Percentiles rank a stretch among this genome's conserved stretches.
Conservation (phyloP, 2,113 vertebrate genomes). For the Chamaetylas fuelleborni region DNA sequence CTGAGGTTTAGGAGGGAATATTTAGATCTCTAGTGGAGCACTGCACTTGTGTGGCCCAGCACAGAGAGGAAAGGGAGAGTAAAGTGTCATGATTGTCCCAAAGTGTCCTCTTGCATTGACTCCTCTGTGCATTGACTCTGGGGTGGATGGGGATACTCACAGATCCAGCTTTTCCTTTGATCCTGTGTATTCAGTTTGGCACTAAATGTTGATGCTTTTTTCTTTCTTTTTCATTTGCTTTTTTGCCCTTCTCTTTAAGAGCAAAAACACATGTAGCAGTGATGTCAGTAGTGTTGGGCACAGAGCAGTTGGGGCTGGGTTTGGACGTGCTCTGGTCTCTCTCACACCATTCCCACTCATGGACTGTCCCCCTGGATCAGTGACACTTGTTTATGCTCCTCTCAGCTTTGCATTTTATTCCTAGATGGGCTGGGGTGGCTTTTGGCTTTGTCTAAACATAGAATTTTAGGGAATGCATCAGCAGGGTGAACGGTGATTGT, state of each 20-base stretch:
- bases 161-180: background rate
- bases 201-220: background rate
- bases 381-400: background rate
- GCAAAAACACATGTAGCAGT: rapidly evolving
- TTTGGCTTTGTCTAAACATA: background rate
- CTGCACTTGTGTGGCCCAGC: background rate
- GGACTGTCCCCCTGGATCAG: background rate
- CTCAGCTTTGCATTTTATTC: background rate
- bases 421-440: background rate
- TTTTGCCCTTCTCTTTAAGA: background rate
- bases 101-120: background rate
- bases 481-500: background rate
- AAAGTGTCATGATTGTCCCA: background rate
- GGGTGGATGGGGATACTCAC: background rate
- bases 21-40: background rate
- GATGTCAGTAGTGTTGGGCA: background rate
- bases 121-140: background rate
- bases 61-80: background rate
- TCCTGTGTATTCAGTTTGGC: rapidly evolving
- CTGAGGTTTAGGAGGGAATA: background rate
- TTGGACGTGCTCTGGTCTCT: background rate
- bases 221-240: background rate
- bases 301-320: background rate
- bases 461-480: background rate
- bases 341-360: background rate